Base-by-base conservation (phyloP, 1,140 invertebrate genomes). In the Macrocentrus cingulum region DNA sequence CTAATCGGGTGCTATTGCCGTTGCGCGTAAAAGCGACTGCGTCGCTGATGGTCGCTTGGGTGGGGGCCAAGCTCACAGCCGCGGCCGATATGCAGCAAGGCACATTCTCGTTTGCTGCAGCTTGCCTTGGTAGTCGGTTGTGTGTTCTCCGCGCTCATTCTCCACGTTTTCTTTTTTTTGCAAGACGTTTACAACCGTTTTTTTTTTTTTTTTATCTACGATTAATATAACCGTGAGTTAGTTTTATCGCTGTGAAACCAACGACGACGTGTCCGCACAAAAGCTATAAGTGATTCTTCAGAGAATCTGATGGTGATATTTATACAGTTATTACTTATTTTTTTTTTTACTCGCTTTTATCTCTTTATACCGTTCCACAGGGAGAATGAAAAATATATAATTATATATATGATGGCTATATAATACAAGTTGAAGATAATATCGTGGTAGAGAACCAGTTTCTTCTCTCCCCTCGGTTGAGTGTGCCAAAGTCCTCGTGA, bases 51-150 rank as follows among this genome's bases (percentile, higher is more conserved):
- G 34, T 13, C 16, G 15, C 4, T 63, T 56, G 67, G 63, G 70
- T 71, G 75, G 71, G 62, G 42, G 41, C 18, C 20, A 61, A 58
- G 52, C 65, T 71, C 68, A 74, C 67, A 71, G 72, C 75, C 69
- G 68, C 69, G 70, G 60, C 39, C 62, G 65, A 68, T 71, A 66
- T 65, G 65, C 67, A 64, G 58, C 49, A 56, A 61, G 66, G 62
- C 65, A 66, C 66, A 71, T 70, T 63, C 72, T 72, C 75, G 74
- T 77, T 77, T 66, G 72, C 67, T 71, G 71, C 67, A 65, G 71
- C 54, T 61, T 72, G 66, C 50, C 65, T 44, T 63, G 59, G 61
- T 37, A 66, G 65, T 73, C 70, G 66, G 73, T 75, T 64, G 62
- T 55, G 60, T 56, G 64, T 60, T 55, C 56, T 58, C 59, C 52